phyloP scores from a whole-genome alignment of 2,113 vertebrate genomes.

The Larimichthys polyactis region DNA sequence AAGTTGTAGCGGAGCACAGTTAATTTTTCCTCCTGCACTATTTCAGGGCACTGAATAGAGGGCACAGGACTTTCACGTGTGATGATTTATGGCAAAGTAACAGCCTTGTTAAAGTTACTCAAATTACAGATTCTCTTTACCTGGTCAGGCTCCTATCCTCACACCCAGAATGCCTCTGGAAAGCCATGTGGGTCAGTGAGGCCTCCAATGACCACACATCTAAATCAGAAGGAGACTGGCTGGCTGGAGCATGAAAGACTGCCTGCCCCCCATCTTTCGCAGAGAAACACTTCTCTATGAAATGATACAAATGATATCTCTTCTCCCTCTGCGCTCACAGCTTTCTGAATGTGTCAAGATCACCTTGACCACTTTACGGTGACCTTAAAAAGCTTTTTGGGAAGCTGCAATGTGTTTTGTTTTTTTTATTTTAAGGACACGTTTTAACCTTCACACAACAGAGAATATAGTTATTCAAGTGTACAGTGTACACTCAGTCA shows the following conservation, averaged over 20 bases:
- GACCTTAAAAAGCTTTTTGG: constrained; percentile 65
- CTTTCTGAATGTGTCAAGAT: constrained; percentile 61
- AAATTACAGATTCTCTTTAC: constrained; percentile 72
- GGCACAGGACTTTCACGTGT: constrained; percentile 62
- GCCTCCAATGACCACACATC: constrained; percentile 66
- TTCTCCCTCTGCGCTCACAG: constrained; percentile 36
- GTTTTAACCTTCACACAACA: constrained; percentile 53
- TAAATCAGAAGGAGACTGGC: constrained; percentile 55
- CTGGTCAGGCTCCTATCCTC: constrained; percentile 57
- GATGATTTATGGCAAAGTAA: constrained; percentile 79
- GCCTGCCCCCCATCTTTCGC: constrained; percentile 21
- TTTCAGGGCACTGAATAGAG: constrained; percentile 76
- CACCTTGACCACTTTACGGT: constrained; percentile 46
- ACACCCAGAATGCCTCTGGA: constrained; percentile 36
- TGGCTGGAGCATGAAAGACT: constrained; percentile 31
- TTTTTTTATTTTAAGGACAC: not conserved
- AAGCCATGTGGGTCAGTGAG: constrained; percentile 69
- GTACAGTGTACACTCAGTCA: not conserved
- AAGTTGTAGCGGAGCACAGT: constrained; percentile 47
- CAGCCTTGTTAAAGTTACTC: constrained; percentile 72
- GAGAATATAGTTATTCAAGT: constrained; percentile 20
- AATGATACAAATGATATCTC: constrained; percentile 52
- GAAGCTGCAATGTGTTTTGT: constrained; percentile 20
- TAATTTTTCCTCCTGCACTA: constrained; percentile 67
- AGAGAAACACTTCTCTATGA: constrained; percentile 44